Percentiles rank a stretch among this genome's conserved stretches.
Conservation (phyloP, 53 echinoderm and acorn worm species). For the Crossaster papposus region DNA sequence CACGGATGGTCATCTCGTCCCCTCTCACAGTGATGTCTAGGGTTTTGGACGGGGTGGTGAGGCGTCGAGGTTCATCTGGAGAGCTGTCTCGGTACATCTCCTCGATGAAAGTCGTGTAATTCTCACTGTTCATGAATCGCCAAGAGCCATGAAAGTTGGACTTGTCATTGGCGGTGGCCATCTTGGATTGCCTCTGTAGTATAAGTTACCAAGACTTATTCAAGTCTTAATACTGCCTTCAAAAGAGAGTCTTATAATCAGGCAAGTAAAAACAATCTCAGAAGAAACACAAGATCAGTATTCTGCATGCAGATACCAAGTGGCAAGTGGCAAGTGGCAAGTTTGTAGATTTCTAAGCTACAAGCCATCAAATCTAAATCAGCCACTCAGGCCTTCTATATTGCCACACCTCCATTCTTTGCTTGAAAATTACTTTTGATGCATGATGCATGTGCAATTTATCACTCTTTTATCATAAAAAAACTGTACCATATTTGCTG, state of each 20-base stretch:
- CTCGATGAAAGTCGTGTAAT: slow-evolving; percentile 13
- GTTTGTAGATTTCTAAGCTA: not conserved
- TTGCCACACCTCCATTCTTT: too few species aligned
- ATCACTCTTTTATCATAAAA: too few species aligned
- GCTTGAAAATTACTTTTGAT: too few species aligned
- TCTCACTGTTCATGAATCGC: slow-evolving; percentile 1
- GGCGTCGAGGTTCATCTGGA: not conserved
- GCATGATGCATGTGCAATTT: too few species aligned
- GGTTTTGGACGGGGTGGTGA: slow-evolving; percentile 3
- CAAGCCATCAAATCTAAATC: not conserved
- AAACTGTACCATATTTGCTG: too few species aligned
- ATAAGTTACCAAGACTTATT: not conserved
- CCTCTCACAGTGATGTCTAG: not conserved
- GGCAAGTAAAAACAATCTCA: not conserved
- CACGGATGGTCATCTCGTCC: slow-evolving; percentile 4
- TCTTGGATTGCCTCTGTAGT: not conserved
- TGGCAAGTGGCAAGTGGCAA: too few species aligned
- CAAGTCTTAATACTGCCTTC: not conserved
- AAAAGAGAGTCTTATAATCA: not conserved
- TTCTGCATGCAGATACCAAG: too few species aligned
- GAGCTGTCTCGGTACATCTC: slow-evolving; percentile 14
- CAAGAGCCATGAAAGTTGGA: slow-evolving; percentile 28
- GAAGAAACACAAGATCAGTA: not conserved
- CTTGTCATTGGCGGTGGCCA: not conserved
- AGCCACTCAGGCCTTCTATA: not conserved